Evolutionary conservation across 2,888 invertebrate genomes (phyloP).

Genomic region (Syritta pipiens): DNA sequence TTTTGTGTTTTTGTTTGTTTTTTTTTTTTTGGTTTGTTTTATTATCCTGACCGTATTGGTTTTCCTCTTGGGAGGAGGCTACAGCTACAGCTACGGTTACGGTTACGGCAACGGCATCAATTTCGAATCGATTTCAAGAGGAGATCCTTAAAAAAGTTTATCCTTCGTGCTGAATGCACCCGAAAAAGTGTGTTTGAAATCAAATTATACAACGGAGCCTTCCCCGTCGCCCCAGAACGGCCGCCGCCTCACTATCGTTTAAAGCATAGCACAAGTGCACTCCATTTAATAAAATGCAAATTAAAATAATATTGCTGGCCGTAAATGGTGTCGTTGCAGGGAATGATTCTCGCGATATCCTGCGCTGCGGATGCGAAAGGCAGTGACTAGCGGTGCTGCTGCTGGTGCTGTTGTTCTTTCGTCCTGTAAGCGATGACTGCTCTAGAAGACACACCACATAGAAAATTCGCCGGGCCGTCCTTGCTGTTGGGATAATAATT

Average conservation of each 20-base stretch:
- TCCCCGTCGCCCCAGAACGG: not conserved
- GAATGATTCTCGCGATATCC: slow-evolving; percentile 60
- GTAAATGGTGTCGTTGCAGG: slow-evolving; percentile 65
- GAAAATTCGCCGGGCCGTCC: slow-evolving; percentile 11
- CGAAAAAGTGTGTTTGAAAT: slow-evolving; percentile 48
- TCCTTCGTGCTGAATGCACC: slow-evolving; percentile 23
- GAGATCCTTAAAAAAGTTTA: slow-evolving; percentile 7
- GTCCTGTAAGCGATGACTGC: slow-evolving; percentile 7
- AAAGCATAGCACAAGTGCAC: slow-evolving; percentile 66
- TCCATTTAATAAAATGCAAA: slow-evolving; percentile 69
- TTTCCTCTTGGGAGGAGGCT: not conserved
- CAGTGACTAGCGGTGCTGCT: slow-evolving; percentile 28
- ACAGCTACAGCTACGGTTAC: not conserved
- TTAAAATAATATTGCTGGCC: slow-evolving; percentile 67
- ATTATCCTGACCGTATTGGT: slow-evolving; percentile 1
- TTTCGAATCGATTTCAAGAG: slow-evolving; percentile 49
- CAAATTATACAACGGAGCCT: slow-evolving; percentile 54
- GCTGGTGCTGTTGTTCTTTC: slow-evolving; percentile 11
- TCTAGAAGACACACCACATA: slow-evolving; percentile 22
- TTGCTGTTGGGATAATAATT: slow-evolving; percentile 56
- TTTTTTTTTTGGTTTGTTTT: not conserved
- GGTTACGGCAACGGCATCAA: slow-evolving; percentile 12
- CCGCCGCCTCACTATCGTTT: slow-evolving; percentile 29
- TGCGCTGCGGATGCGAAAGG: slow-evolving; percentile 24
- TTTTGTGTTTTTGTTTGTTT: not conserved